Evolutionary conservation across 1,140 invertebrate species (phyloP).

Genomic region (Chrysomallon squamiferum): DNA sequence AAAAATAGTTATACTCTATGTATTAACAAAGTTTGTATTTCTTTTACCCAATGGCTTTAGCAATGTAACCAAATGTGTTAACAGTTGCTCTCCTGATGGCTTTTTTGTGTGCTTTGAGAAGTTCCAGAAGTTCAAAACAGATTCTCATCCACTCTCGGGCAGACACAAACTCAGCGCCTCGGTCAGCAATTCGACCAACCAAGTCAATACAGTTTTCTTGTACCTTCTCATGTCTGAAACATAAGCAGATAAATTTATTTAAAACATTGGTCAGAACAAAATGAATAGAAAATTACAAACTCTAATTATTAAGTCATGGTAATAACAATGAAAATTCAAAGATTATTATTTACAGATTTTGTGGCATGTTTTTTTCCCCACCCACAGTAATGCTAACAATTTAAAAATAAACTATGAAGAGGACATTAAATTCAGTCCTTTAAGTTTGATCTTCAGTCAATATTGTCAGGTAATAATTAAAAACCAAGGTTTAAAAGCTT

Average conservation of each 20-base stretch:
- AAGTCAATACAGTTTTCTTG: conserved; percentile 99
- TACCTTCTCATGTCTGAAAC: conserved; percentile 76
- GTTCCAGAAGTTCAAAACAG: conserved; percentile 96
- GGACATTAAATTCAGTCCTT: too few species aligned
- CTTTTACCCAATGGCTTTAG: conserved; percentile 95
- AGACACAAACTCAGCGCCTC: conserved; percentile 98
- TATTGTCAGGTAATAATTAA: too few species aligned
- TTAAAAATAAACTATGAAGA: too few species aligned
- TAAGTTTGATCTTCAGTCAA: too few species aligned
- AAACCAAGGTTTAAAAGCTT: too few species aligned
- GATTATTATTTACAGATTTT: too few species aligned
- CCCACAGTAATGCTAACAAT: too few species aligned
- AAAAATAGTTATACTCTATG: too few species aligned
- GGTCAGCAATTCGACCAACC: conserved; percentile 97
- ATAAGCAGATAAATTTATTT: too few species aligned
- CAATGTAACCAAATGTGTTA: conserved; percentile 99
- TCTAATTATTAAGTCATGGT: neutral
- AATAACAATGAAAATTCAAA: neutral
- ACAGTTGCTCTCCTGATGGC: conserved; percentile 98
- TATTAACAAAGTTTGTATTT: too few species aligned
- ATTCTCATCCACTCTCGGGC: conserved; percentile 99
- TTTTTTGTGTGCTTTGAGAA: conserved; percentile 99
- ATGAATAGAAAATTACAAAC: neutral
- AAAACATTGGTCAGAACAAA: too few species aligned
- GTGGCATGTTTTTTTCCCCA: too few species aligned